Conservation (phyloP, 2,888 invertebrate genomes). For the Drosophila koepferae region DNA sequence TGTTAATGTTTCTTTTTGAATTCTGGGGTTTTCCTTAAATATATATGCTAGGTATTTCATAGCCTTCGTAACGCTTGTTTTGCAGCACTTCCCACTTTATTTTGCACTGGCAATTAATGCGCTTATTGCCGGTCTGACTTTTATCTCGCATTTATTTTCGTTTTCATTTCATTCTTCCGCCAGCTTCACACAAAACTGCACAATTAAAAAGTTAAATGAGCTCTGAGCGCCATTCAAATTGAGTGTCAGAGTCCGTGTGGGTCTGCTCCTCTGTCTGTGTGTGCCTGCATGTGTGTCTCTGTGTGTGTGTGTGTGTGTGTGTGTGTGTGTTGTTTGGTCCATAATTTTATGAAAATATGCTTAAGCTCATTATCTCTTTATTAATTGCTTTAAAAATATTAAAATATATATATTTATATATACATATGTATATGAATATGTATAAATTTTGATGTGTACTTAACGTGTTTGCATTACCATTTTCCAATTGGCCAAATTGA, state of each 20-base stretch:
- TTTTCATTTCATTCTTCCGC: constrained; percentile 44
- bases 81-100: constrained; percentile 14
- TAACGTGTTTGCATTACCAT: constrained; percentile 20
- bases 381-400: constrained; percentile 61
- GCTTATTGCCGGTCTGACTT: constrained; percentile 67
- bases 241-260: constrained; percentile 13
- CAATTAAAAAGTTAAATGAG: constrained; percentile 81
- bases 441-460: neutral
- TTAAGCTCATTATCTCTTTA: constrained; percentile 53
- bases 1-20: neutral
- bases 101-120: constrained; percentile 65
- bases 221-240: constrained; percentile 58
- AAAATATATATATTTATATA: constrained; percentile 8
- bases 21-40: neutral
- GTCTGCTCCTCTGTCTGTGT: neutral
- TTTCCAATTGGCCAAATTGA: constrained; percentile 46
- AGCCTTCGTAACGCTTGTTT: neutral
- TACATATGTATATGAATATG: too few species aligned
- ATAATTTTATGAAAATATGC: constrained; percentile 57
- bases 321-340: constrained; percentile 17
- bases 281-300: neutral
- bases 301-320: neutral
- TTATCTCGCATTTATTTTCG: constrained; percentile 64
- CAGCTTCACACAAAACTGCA: constrained; percentile 64
- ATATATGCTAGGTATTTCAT: constrained; percentile 6